A percentile compares a stretch with the other conserved stretches of the same genome.
Evolutionary conservation across 2,888 invertebrate species (phyloP).

Genomic region (Nebria brevicollis): DNA sequence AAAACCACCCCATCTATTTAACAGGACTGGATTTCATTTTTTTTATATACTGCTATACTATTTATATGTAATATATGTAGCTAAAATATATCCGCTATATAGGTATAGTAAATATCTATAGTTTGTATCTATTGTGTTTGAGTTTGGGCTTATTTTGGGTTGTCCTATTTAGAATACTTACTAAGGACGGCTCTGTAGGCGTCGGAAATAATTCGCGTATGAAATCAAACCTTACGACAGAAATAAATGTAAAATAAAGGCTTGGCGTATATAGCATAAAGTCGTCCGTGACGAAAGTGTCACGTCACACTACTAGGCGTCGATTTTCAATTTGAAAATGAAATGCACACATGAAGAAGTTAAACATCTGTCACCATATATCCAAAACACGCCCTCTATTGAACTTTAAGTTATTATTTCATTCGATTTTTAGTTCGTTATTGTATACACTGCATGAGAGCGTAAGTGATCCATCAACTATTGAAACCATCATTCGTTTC

Average conservation of each 20-base stretch:
- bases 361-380: conserved; percentile 3
- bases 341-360: background rate
- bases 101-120: no score
- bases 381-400: background rate
- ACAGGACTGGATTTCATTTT: background rate
- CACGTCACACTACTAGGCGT: conserved; percentile 11
- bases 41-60: no score
- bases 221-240: background rate
- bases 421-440: no score
- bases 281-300: conserved; percentile 8
- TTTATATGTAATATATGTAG: no score
- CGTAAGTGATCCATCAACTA: no score
- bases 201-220: background rate
- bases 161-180: background rate
- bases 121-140: background rate
- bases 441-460: no score
- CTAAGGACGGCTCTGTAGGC: background rate
- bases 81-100: no score
- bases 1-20: conserved; percentile 18
- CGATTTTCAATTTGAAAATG: conserved; percentile 12
- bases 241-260: conserved; percentile 21
- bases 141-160: no score
- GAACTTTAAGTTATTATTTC: background rate
- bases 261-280: background rate
- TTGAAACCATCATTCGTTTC: no score